Evolutionary conservation across 2,113 vertebrate genomes (phyloP), one percentile per base, ranked within the genome.

Genomic region (Silurus glanis): DNA sequence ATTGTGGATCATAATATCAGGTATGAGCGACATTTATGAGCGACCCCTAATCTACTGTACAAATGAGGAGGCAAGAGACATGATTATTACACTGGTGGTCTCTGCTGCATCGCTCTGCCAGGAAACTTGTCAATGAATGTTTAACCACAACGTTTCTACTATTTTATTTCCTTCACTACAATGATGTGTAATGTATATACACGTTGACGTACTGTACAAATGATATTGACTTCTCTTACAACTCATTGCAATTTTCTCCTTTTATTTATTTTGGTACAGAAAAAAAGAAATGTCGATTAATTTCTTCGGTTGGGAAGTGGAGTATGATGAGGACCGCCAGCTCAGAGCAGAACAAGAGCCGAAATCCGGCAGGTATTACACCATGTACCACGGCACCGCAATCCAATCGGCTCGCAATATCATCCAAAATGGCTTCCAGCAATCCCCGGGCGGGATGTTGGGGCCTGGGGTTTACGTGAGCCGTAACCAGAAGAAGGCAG

Each of bases 401-500:
- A 67, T 90, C 25, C 47, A 84, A 19, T n/a, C 9, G 3, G 92
- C 92, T 4, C 85, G 67, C 3, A 4, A 14, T 25, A 94, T 95
- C 87, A 89, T 94, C 66, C 19, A 89, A 2, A 82, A 51, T 67
- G 95, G 94, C 9, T 95, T 95, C 53, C 23, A 47, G 5, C 93
- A 84, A 87, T 95, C 94, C 0, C 0, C 71, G 0, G 49, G 16
- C 2, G 95, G 95, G n/a, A 93, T 94, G 93, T 88, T 95, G 56
- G 95, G 94, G 58, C 86, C 47, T 7, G 95, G 94, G 0, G 93
- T 95, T 45, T 95, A 95, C 4, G 89, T 95, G 58, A 95, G 94
- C 82, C 92, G 93, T 5, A 56, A 94, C 23, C 89, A 61, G 82
- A 90, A 88, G 17, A 95, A 95, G 66, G 93, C 94, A 0, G 6